Evolutionary conservation across 2,888 invertebrate species (phyloP), one percentile per base, ranked within the genome.

Genomic region (Amphipyra tragopoginis): DNA sequence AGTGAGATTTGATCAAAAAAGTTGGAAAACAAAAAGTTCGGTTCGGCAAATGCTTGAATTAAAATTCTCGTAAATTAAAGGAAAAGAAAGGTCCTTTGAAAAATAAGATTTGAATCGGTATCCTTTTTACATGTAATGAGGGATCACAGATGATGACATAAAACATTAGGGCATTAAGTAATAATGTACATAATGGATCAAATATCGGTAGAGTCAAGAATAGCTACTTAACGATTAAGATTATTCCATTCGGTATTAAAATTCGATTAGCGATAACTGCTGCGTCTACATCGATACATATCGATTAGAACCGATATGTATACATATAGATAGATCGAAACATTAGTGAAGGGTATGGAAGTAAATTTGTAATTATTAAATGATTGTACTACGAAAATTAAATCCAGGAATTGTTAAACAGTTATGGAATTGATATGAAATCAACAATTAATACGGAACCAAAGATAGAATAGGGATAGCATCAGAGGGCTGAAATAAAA

Each of bases 141-240:
- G 93, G 93, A 93, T 90, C 94, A 93, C 83, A 86, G 81, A 73
- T 43, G 78, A 85, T 77, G 86, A 82, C 84, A 86, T 86, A 87
- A 87, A 80, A 86, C 81, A 80, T 80, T 87, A 86, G 81, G 77
- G 81, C 82, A 82, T 83, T 88, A 89, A 86, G 86, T 84, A 81
- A 84, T 93, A 81, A 84, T 93, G 92, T 93, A 92, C 77, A 90
- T 92, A 91, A 86, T 87, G 86, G 86, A 90, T 87, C 90, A 86
- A 89, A 85, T 90, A 88, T 85, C 84, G 82, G 82, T 90, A 88
- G 80, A 82, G 75, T 83, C 81, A 83, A 69, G 63, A 70, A 71
- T 74, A 84, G 82, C 79, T 85, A 82, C 64, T 77, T 69, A 75
- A 65, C 52, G 33, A 62, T 72, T 81, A 75, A 77, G 72, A 63